Evolutionary conservation across 2,888 invertebrate species (phyloP), one percentile per base, ranked within the genome.

Genomic region (Pinctada fucata): DNA sequence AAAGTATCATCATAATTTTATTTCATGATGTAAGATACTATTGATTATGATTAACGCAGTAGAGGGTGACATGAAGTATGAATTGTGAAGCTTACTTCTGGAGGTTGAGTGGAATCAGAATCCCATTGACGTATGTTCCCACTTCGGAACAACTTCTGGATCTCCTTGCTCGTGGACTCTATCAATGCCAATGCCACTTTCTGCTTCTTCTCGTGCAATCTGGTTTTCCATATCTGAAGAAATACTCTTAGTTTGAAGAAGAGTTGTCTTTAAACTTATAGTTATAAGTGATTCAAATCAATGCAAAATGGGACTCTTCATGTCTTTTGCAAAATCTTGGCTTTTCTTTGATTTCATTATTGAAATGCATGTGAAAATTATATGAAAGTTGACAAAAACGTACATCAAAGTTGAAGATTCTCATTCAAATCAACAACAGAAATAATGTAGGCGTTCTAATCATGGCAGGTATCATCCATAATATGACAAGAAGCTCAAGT

Each of bases 81-180:
- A 31, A 31, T 31, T 31, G 31, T 31, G 31, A 31, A 31, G 31
- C 31, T 31, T 31, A 31, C 31, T 31, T 58, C 58, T 10, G 58
- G 58, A 58, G 58, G 58, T 58, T 58, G 58, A 58, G 58, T 58
- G 58, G 58, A 58, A 58, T 10, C 58, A 58, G 58, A 58, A 13
- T 58, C 58, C 58, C 58, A 58, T 58, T 31, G 31, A 31, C 31
- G 31, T 31, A 31, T 31, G 31, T 31, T 58, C 58, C 13, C 58
- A 58, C 58, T 58, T 58, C 13, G 58, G 58, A 6, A 10, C 6
- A 6, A 10, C 58, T 13, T 58, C 58, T 58, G 6, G 58, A 6
- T 58, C 8, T 58, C 13, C 13, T 58, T 31, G 31, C 31, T 31
- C 31, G 31, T 31, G 31, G 31, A 31, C 31, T 31, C 31, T 31